Evolutionary conservation across 2,888 invertebrate genomes (phyloP), one percentile per base, ranked within the genome.

Genomic region (Cylindroiulus punctatus): DNA sequence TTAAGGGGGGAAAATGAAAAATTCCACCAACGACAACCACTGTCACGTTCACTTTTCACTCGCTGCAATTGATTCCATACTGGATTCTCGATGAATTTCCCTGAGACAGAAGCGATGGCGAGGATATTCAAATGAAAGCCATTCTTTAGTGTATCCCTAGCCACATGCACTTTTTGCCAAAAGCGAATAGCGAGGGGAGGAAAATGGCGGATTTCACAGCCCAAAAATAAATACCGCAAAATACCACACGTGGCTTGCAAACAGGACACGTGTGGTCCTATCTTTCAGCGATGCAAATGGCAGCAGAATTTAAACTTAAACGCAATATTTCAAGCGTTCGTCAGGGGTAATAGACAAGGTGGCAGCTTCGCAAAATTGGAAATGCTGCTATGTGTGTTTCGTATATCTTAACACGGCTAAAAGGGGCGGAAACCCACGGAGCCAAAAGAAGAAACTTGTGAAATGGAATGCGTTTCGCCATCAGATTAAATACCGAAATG

Each of bases 1-100:
- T 83, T 83, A 40, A 19, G 26, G 3, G 65, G 12, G 22, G 42
- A 83, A 83, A 83, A 83, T 83, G 83, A 83, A 83, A 44, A 83
- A 83, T 83, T 83, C 83, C 44, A 42, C 44, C 83, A 83, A 83
- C 83, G 83, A 83, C 83, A 83, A 44, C 83, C 17, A 42, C 83
- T 83, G 44, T 83, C 83, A 83, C 40, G 26, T 83, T 83, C 83
- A 22, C 83, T 42, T 83, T 83, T 83, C 83, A 83, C 40, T 83
- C 83, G 14, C 26, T 26, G 83, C 76, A 76, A 40, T 40, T 40
- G 83, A 83, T 83, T 83, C 42, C 44, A 83, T 83, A 83, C 10
- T 30, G 83, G 26, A 76, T 76, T 76, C 30, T 30, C 76, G 30
- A 83, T 40, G 83, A 83, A 83, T 83, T 83, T 83, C 83, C 17